Evolutionary conservation across 2,113 vertebrate species (phyloP).

Genomic region (Haemorhous mexicanus): DNA sequence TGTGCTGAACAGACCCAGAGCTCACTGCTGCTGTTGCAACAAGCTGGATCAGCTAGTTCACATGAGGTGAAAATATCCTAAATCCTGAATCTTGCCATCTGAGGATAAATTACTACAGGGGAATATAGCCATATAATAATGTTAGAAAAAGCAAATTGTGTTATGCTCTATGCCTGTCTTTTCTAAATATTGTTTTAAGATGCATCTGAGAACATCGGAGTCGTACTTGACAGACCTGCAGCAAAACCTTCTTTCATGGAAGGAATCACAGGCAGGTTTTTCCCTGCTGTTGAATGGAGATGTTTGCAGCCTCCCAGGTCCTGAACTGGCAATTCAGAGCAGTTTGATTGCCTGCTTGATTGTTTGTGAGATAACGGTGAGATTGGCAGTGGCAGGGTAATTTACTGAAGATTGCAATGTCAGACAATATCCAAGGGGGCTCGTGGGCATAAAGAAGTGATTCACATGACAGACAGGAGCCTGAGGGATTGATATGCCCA

Average conservation of each 20-base stretch:
- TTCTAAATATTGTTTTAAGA: background rate
- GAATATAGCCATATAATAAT: background rate
- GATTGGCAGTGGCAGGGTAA: constrained; percentile 83
- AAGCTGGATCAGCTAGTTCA: background rate
- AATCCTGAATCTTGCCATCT: background rate
- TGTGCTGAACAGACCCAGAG: background rate
- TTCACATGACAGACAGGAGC: constrained; percentile 75
- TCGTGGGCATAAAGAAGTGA: constrained; percentile 71
- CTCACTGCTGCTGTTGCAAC: background rate
- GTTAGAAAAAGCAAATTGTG: background rate
- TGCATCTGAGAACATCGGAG: background rate
- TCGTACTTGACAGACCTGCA: background rate
- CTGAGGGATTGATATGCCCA: constrained; percentile 72
- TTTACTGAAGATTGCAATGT: constrained; percentile 83
- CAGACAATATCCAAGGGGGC: constrained; percentile 74
- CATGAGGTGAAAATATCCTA: background rate
- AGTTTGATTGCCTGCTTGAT: constrained; percentile 81
- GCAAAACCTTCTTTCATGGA: constrained; percentile 1
- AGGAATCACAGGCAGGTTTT: constrained; percentile 16
- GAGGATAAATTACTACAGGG: background rate
- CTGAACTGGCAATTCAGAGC: constrained; percentile 75
- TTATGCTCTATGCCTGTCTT: background rate
- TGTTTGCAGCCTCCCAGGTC: constrained; percentile 65
- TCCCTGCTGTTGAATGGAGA: constrained; percentile 52
- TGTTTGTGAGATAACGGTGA: constrained; percentile 79